Base-by-base conservation (phyloP, 1,140 invertebrate species). In the Papilio machaon region DNA sequence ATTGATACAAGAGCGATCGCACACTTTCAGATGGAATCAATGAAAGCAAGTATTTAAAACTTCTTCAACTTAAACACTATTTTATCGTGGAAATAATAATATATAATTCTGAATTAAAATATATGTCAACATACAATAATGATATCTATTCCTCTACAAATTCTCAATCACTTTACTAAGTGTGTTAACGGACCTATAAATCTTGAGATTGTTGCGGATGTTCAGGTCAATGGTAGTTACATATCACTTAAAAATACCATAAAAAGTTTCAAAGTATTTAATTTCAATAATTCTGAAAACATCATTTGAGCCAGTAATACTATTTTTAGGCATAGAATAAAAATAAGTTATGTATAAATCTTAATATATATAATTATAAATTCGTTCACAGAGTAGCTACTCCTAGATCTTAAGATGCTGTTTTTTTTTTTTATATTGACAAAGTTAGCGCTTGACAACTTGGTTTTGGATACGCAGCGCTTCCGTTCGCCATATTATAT, bases 1-100 rank as follows among this genome's bases (percentile, higher is more conserved):
- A 52, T 76, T 76, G 74, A 54, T 76, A 23, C 47, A 76, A 19
- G n/a, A 75, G 73, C 73, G 46, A 49, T 52, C 46, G 46, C 47
- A 47, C 43, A 76, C 73, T 75, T 47, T 30, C 2, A 8, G 13
- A 70, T 30, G 30, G 30, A 35, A 38, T 35, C 64, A 70, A 54
- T 54, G 52, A 70, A 35, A 0, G n/a, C 23, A 38, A 70, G 6
- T 15, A 35, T 70, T 35, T 10, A 35, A 35, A 70, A 30, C 19
- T 6, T 58, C 17, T 58, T 17, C 17, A n/a, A 19, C 10, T 13
- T 23, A 60, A 5, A 60, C 23, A 10, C 23, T 30, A 64, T 13
- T 60, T 23, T 7, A n/a, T 60, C 58, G 17, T 60, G 19, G 54
- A 23, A 49, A 38, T 38, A 60, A 23, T 60, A n/a, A 58, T 17